Evolutionary conservation across 2,113 vertebrate species (phyloP).

Genomic region (Anthoscopus minutus): DNA sequence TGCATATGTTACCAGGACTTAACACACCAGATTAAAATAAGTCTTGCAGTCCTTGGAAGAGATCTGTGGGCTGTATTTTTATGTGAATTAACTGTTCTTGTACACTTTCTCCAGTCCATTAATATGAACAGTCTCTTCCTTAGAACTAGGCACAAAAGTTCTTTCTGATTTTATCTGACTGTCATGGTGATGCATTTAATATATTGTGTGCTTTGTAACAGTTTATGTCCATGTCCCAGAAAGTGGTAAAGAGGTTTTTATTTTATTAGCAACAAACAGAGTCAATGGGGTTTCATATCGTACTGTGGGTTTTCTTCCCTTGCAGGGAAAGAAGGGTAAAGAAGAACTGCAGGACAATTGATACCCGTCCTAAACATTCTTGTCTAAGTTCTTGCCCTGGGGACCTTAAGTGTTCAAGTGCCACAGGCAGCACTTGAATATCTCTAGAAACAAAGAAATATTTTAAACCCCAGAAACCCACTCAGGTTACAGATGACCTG

Average conservation of each 20-base stretch:
- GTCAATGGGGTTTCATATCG: background rate
- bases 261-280: background rate
- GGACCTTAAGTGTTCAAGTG: background rate
- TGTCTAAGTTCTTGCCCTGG: background rate
- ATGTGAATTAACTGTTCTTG: background rate
- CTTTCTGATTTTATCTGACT: background rate
- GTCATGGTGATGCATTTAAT: background rate
- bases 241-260: background rate
- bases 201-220: background rate
- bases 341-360: background rate
- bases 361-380: background rate
- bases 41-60: background rate
- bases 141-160: background rate
- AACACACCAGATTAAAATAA: background rate
- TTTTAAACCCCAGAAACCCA: background rate
- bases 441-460: background rate
- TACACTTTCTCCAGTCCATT: background rate
- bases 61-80: background rate
- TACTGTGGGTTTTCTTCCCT: fast-evolving
- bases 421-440: background rate
- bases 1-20: background rate
- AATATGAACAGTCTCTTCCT: background rate
- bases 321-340: background rate
- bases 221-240: background rate
- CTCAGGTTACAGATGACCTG: background rate